These are phyloP conservation scores for Hexactinellida sp. DNA, from an alignment of 37 sponge, comb jelly and placozoan genomes.

Conservation along the genomic window DNA sequence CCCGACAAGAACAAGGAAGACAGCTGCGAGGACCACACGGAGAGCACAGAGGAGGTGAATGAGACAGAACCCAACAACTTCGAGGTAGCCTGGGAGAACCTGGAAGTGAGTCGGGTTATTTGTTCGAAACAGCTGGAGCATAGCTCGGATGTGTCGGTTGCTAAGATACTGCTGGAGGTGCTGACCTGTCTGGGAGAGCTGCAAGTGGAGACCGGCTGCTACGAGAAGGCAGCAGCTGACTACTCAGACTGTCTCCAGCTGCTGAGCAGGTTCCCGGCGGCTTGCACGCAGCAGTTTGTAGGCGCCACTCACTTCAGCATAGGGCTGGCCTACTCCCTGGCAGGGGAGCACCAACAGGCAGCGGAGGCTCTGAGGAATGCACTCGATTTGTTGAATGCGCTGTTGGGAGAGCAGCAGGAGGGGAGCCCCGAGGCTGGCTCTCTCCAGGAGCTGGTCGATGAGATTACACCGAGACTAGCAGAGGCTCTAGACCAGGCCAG, in stretches of 20 bases:
- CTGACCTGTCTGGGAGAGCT: not conserved
- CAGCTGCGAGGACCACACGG: not conserved
- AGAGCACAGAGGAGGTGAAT: not conserved
- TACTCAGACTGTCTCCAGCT: conserved; percentile 14
- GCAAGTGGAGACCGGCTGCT: not conserved
- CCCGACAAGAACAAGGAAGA: not conserved
- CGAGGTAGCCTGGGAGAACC: conserved; percentile 11
- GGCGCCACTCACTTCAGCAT: not conserved
- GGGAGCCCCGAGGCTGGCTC: not conserved
- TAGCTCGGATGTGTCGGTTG: not conserved
- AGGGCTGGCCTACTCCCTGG: not conserved
- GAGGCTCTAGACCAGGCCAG: not conserved
- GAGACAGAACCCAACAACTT: conserved; percentile 12
- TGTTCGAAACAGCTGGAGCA: not conserved
- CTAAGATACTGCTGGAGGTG: not conserved
- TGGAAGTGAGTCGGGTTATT: not conserved
- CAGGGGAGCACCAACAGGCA: not conserved
- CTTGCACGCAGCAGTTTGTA: not conserved
- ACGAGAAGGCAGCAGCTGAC: not conserved
- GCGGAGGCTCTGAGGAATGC: not conserved
- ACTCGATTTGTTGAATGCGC: not conserved
- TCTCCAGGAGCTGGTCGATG: not conserved
- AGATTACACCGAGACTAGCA: not conserved
- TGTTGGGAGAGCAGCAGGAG: not conserved
- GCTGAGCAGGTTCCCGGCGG: conserved; percentile 18